Percentiles rank a stretch among this genome's conserved stretches.
Evolutionary conservation across 2,797 vertebrate genomes (phyloP).

Genomic region (Vireo griseus): DNA sequence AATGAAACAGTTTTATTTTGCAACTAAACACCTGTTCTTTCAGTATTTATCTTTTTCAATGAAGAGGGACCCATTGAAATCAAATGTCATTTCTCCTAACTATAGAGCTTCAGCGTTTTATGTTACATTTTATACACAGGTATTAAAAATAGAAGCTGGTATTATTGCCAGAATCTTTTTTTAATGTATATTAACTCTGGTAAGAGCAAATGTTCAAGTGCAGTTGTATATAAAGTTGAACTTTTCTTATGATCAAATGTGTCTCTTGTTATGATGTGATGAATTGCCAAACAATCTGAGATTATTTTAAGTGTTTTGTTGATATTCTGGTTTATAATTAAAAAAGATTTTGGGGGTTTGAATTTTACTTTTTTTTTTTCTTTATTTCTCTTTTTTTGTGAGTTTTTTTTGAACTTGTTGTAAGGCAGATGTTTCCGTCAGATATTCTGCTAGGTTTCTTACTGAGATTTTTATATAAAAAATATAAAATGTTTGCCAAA

Average conservation of each 20-base stretch:
- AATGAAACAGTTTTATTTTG: background rate
- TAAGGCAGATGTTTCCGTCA: conserved; percentile 76
- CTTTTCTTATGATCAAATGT: conserved; percentile 76
- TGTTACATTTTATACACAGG: conserved; percentile 70
- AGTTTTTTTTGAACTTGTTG: conserved; percentile 59
- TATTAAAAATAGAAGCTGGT: conserved; percentile 66
- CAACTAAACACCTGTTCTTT: background rate
- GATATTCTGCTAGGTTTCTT: conserved; percentile 81
- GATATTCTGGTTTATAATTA: conserved; percentile 79
- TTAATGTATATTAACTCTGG: conserved; percentile 74
- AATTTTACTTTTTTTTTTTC: conserved; percentile 23
- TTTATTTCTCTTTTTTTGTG: conserved; percentile 9
- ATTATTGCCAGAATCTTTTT: conserved; percentile 71
- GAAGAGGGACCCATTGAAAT: conserved; percentile 40
- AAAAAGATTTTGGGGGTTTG: conserved; percentile 59
- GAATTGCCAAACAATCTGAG: conserved; percentile 79
- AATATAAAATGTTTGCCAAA: conserved; percentile 78
- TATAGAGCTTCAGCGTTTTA: conserved; percentile 53
- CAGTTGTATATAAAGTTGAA: conserved; percentile 75
- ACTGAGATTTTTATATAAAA: conserved; percentile 82
- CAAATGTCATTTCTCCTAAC: conserved; percentile 11
- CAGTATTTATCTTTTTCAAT: conserved; percentile 43
- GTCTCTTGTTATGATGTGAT: conserved; percentile 74
- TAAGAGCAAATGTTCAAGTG: conserved; percentile 73
- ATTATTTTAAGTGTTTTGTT: conserved; percentile 78